Conservation (phyloP, 2,113 vertebrate species). For the Anas platyrhynchos region DNA sequence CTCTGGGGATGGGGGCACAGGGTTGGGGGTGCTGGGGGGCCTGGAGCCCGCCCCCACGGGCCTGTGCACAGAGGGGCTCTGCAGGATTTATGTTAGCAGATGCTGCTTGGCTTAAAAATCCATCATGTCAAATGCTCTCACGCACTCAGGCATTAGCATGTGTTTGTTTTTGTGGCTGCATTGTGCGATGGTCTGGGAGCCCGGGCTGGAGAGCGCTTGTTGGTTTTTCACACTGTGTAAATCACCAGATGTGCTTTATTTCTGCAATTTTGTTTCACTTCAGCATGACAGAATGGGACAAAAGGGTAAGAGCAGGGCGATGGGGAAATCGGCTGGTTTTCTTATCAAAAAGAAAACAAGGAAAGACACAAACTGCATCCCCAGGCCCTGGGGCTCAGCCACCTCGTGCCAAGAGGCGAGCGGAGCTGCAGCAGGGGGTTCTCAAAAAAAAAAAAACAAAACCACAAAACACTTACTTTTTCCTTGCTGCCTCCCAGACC, state of each 20-base stretch:
- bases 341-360: neutral
- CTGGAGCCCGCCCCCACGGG: neutral
- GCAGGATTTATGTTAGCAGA: neutral
- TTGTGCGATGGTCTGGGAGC: neutral
- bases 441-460: too few relatives aligned
- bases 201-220: neutral
- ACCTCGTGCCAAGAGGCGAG: neutral
- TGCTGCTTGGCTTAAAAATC: neutral
- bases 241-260: neutral
- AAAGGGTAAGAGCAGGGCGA: neutral
- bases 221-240: neutral
- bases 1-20: accelerated
- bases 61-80: neutral
- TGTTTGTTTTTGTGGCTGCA: neutral
- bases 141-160: neutral
- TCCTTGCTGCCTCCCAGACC: conserved; percentile 35
- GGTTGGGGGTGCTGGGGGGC: neutral
- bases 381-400: neutral
- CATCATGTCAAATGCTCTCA: neutral
- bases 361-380: too few relatives aligned
- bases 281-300: neutral
- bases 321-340: neutral
- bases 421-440: neutral
- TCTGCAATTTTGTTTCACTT: neutral
- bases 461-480: neutral